Evolutionary conservation across 2,888 invertebrate species (phyloP), one percentile per base, ranked within the genome.

Genomic region (Epinotia nisella): DNA sequence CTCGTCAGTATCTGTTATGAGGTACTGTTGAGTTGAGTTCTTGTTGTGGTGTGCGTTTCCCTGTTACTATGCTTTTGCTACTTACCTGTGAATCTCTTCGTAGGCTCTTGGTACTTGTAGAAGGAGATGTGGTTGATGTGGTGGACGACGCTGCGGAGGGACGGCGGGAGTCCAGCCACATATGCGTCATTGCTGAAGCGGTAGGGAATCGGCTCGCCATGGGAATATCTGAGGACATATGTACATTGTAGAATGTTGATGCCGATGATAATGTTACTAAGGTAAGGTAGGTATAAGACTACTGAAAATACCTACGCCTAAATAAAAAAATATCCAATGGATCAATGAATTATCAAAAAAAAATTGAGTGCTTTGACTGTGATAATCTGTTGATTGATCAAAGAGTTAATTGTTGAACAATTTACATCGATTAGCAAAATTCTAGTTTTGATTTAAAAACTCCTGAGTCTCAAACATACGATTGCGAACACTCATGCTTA

Each of bases 181-280:
- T 97, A 97, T 74, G 96, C 95, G 82, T 97, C 96, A 84, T 95
- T 95, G 85, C 93, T 93, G 86, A 95, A 94, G 84, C 95, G 95
- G 84, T 95, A 95, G 62, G 95, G 95, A 61, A 95, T 80, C 61
- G 92, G 91, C 80, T 93, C 93, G 68, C 92, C 92, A 78, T 93
- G 89, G 66, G 88, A 87, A 79, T 96, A 95, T 84, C 95, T 95
- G 89, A 70, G 78, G 76, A 55, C 19, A 56, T 35, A n/a, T 9
- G 15, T 45, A 45, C 4, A 45, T 45, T 15, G 45, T 45, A 45
- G 4, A 45, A 45, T n/a, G 45, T 15, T 45, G 15, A 45, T 15
- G 45, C 41, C 13, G 13, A 45, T 3, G 13, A 3, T 45, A 45
- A 13, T 13, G 41, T 45, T 45, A 41, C 41, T 13, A 45, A 3